Percentiles rank a stretch among this genome's conserved stretches.
Evolutionary conservation across 1,140 invertebrate species (phyloP).

Genomic region (Thaumetopoea pityocampa): DNA sequence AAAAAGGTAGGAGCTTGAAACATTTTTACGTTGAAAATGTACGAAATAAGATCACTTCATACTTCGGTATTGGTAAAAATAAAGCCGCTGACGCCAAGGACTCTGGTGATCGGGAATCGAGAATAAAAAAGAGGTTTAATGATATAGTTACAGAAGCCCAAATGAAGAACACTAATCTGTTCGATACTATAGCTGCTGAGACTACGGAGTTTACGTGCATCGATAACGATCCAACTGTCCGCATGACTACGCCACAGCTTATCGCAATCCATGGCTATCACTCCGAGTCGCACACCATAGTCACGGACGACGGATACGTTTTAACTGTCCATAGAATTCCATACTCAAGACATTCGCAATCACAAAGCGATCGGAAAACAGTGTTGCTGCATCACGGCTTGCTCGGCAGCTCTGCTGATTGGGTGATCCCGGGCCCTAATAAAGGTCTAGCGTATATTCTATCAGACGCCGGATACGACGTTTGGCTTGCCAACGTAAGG

Average conservation of each 20-base stretch:
- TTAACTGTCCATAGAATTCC: slow-evolving; percentile 85
- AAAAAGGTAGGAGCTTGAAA: slow-evolving; percentile 50
- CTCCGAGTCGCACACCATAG: slow-evolving; percentile 80
- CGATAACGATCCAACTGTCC: slow-evolving; percentile 51
- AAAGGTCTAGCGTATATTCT: slow-evolving; percentile 79
- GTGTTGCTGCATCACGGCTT: slow-evolving; percentile 88
- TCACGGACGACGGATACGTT: slow-evolving; percentile 85
- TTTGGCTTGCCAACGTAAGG: slow-evolving; percentile 82
- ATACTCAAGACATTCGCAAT: slow-evolving; percentile 45
- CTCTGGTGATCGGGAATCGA: slow-evolving; percentile 13
- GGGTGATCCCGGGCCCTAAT: slow-evolving; percentile 81
- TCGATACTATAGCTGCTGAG: slow-evolving; percentile 51
- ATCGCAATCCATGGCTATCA: slow-evolving; percentile 81
- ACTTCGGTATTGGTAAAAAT: slow-evolving; percentile 28
- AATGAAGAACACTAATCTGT: slow-evolving; percentile 34
- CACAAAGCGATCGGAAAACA: slow-evolving; percentile 44
- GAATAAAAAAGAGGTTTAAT: slow-evolving; percentile 40
- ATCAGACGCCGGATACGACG: slow-evolving; percentile 80
- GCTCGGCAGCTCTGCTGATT: slow-evolving; percentile 85
- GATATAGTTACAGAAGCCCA: slow-evolving; percentile 38
- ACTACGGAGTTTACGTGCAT: slow-evolving; percentile 31
- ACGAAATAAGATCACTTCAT: slow-evolving; percentile 40
- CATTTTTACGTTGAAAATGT: slow-evolving; percentile 52
- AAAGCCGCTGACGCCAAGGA: slow-evolving; percentile 3
- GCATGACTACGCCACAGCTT: slow-evolving; percentile 75